Evolutionary conservation across 2,888 invertebrate species (phyloP).

Genomic region (Eristalinus aeneus): DNA sequence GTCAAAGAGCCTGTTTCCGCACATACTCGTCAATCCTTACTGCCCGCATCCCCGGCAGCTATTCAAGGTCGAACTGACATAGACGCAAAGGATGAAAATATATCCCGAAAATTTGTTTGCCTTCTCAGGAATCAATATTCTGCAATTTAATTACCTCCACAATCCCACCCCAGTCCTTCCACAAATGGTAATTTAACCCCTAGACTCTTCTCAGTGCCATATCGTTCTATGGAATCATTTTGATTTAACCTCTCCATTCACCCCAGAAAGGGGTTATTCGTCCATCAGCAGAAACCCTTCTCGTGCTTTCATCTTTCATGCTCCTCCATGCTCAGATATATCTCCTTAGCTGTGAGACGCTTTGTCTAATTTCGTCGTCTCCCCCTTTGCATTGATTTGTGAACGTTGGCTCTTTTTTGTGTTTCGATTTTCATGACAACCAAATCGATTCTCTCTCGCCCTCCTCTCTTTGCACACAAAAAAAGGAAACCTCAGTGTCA

Average conservation of each 20-base stretch:
- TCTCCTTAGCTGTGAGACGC: constrained; percentile 19
- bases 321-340: constrained; percentile 6
- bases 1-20: too few species aligned
- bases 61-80: neutral
- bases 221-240: constrained; percentile 41
- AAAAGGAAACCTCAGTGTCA: neutral
- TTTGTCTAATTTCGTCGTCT: constrained; percentile 26
- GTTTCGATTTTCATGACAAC: constrained; percentile 16
- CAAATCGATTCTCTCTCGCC: constrained; percentile 15
- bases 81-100: neutral
- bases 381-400: constrained; percentile 33
- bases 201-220: constrained; percentile 10
- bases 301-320: constrained; percentile 27
- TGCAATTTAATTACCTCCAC: constrained; percentile 3
- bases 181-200: constrained; percentile 29
- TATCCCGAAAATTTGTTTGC: neutral
- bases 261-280: constrained; percentile 32
- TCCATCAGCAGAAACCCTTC: constrained; percentile 35
- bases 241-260: constrained; percentile 34
- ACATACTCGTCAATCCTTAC: too few species aligned
- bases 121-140: neutral
- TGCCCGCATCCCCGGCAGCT: neutral
- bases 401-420: constrained; percentile 12
- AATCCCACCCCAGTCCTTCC: neutral
- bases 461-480: neutral